These are phyloP conservation scores for Papilio polytes DNA, from an alignment of 1,140 invertebrate species.

Conservation along the genomic window DNA sequence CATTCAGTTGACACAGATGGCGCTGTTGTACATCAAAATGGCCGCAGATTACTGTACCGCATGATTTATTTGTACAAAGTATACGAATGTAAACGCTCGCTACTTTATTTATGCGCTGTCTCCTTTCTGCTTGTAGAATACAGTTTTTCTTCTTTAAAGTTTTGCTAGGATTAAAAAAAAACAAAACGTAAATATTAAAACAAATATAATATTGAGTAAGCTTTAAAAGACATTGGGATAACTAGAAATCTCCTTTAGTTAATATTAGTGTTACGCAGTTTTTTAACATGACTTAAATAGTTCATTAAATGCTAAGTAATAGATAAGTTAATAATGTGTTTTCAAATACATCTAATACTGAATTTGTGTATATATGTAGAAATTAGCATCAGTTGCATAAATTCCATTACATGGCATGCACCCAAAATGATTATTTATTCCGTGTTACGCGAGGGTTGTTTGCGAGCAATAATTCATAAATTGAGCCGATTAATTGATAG, in stretches of 20 bases:
- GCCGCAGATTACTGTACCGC: slow-evolving; percentile 75
- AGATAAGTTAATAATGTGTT: background rate
- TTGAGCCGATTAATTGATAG: slow-evolving; percentile 69
- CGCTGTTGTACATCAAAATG: slow-evolving; percentile 80
- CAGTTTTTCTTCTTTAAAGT: background rate
- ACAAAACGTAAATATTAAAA: no score
- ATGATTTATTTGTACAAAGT: slow-evolving; percentile 78
- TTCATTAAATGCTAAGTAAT: no score
- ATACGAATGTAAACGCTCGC: slow-evolving; percentile 59
- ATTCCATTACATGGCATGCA: slow-evolving; percentile 50
- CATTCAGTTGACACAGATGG: slow-evolving; percentile 82
- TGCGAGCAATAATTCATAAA: slow-evolving; percentile 66
- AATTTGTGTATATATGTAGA: background rate
- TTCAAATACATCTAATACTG: background rate
- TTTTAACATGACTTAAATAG: no score
- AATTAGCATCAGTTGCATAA: slow-evolving; percentile 34
- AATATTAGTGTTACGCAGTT: no score
- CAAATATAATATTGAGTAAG: background rate
- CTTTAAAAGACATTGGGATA: background rate
- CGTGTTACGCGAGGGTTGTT: slow-evolving; percentile 51
- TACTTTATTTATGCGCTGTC: slow-evolving; percentile 50
- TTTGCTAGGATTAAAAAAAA: background rate
- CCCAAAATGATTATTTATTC: slow-evolving; percentile 57
- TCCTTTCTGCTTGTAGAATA: slow-evolving; percentile 1
- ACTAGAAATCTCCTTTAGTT: no score